phyloP scores from a whole-genome alignment of 2,797 vertebrate genomes.

The Vespertilio murinus region DNA sequence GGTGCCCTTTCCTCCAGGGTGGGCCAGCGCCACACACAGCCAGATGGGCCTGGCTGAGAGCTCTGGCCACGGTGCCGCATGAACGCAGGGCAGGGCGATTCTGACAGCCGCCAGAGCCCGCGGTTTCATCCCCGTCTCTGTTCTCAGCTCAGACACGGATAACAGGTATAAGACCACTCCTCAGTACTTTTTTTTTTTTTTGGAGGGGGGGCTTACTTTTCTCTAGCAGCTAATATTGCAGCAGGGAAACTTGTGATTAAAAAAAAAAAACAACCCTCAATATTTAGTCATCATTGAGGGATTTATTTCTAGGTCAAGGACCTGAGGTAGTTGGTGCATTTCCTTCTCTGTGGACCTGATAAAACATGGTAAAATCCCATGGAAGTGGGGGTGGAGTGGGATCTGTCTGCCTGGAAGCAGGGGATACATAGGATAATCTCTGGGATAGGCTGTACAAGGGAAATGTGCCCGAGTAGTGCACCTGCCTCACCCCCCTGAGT shows the following conservation, averaged over 20 bases:
- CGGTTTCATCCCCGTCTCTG: slow-evolving; percentile 27
- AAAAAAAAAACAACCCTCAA: slow-evolving; percentile 3
- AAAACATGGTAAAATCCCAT: neutral
- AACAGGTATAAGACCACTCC: neutral
- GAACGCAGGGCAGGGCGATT: neutral
- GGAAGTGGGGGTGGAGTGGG: neutral
- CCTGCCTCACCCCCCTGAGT: neutral
- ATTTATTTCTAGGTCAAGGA: slow-evolving; percentile 25
- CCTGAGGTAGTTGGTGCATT: neutral
- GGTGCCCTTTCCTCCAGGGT: neutral
- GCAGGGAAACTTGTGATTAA: neutral
- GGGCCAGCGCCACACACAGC: neutral
- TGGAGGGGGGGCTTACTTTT: neutral
- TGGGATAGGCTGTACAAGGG: neutral
- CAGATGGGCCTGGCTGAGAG: neutral
- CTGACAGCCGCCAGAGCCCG: neutral
- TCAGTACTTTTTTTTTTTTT: neutral
- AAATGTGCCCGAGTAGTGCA: neutral
- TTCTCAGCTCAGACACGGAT: neutral
- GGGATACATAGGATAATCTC: neutral
- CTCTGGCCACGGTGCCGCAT: neutral
- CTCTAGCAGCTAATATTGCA: neutral
- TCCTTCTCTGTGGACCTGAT: neutral
- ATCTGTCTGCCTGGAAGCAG: neutral
- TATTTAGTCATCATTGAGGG: neutral